phyloP scores from a whole-genome alignment of 2,888 invertebrate genomes.

The Xylota sylvarum region DNA sequence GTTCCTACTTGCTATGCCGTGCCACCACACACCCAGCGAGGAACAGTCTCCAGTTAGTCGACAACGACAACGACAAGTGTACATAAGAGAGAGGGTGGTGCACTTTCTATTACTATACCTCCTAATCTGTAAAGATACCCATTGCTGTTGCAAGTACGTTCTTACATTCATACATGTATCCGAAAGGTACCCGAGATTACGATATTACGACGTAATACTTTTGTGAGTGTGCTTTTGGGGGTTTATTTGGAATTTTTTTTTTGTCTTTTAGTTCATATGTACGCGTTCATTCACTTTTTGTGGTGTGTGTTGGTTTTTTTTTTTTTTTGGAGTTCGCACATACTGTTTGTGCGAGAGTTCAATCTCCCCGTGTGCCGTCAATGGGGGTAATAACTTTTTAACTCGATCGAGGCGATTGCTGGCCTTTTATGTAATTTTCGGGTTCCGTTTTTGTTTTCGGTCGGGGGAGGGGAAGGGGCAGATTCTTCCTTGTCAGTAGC shows the following conservation, averaged over 20 bases:
- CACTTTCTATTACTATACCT: slow-evolving; percentile 67
- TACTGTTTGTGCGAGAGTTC: slow-evolving; percentile 36
- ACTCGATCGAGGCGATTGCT: slow-evolving; percentile 60
- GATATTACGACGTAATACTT: slow-evolving; percentile 57
- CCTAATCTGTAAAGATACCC: slow-evolving; percentile 46
- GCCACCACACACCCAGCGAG: slow-evolving; percentile 7
- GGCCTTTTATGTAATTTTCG: slow-evolving; percentile 54
- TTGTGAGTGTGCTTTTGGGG: slow-evolving; percentile 20
- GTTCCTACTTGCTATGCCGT: slow-evolving; percentile 60
- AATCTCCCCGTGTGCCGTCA: slow-evolving; percentile 54
- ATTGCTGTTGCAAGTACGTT: slow-evolving; percentile 23
- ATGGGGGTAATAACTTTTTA: slow-evolving; percentile 70
- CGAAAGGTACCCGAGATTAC: slow-evolving; percentile 55
- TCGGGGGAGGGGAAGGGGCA: too few relatives aligned
- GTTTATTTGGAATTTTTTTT: slow-evolving; percentile 35
- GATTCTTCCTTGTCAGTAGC: slow-evolving; percentile 38
- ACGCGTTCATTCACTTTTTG: slow-evolving; percentile 63
- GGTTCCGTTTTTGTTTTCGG: background rate
- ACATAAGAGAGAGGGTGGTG: slow-evolving; percentile 50
- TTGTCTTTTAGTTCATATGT: slow-evolving; percentile 21
- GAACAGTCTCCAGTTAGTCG: slow-evolving; percentile 68
- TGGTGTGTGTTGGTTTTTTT: background rate
- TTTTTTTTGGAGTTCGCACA: slow-evolving; percentile 2
- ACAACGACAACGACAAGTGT: slow-evolving; percentile 60
- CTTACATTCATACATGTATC: slow-evolving; percentile 12